Evolutionary conservation across 1,140 invertebrate genomes (phyloP), one percentile per base, ranked within the genome.

Genomic region (Pectinophora gossypiella): DNA sequence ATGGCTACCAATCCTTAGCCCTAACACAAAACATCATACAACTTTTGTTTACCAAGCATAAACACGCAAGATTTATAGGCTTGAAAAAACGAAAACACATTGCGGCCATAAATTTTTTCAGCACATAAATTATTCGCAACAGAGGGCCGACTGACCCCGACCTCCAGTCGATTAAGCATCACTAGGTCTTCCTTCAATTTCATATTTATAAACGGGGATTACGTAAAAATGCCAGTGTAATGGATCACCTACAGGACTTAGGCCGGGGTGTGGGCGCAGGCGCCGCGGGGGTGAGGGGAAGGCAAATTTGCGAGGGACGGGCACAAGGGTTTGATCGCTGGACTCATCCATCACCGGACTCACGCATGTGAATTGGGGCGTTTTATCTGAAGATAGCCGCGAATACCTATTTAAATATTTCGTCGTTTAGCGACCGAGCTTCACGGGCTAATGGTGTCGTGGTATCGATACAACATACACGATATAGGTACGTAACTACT

Each of bases 151-250:
- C 58, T 74, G 78, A 79, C 79, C 79, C 80, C 82, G 80, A 81
- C 78, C 82, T 79, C 69, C 72, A 86, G 76, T 85, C 83, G 83
- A 86, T 86, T 86, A 86, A 86, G 62, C 82, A 85, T 82, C 76
- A 74, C 69, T 78, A 75, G 78, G 72, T 82, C 82, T 85, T 84
- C 82, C 76, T 81, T 81, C 80, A 86, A 86, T 81, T 83, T 86
- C 80, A 86, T 86, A 86, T 86, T 86, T 86, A 86, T 86, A 86
- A 84, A 80, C 79, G 80, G 70, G 78, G 83, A 82, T 86, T 84
- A 84, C 77, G 78, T 78, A 86, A 86, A 86, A 86, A 86, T 84
- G 82, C 76, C 82, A 77, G 76, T 71, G 78, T 84, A 86, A 86
- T 86, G 83, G 83, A 86, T 86, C 83, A 86, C 83, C 83, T 84